These are phyloP conservation scores for Nesometra sesokonis DNA, from an alignment of 35 echinoderm and acorn worm species.

Conservation along the genomic window DNA sequence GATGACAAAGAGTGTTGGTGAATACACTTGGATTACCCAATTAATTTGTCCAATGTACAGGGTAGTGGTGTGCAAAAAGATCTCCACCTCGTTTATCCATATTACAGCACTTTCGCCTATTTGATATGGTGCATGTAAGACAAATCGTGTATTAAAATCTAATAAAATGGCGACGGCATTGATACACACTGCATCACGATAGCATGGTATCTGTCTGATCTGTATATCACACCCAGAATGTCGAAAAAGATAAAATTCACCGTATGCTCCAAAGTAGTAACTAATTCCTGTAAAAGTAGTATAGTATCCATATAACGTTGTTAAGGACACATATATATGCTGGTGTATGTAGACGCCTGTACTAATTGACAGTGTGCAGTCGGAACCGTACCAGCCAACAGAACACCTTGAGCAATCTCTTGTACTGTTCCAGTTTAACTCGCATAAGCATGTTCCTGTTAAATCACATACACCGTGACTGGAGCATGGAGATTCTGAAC, in stretches of 20 bases:
- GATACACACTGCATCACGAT: constrained; percentile 27
- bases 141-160: background rate
- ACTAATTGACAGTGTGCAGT: constrained; percentile 48
- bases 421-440: constrained; percentile 59
- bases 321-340: constrained; percentile 16
- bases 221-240: constrained; percentile 23
- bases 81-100: constrained; percentile 41
- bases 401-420: constrained; percentile 45
- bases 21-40: constrained; percentile 33
- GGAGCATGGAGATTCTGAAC: constrained; percentile 32
- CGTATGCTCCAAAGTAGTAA: constrained; percentile 51
- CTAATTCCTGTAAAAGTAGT: constrained; percentile 53
- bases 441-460: constrained; percentile 43
- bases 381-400: constrained; percentile 40
- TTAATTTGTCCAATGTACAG: constrained; percentile 2
- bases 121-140: constrained; percentile 57
- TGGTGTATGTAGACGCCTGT: background rate
- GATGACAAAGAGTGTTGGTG: constrained; percentile 3
- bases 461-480: constrained; percentile 42
- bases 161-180: constrained; percentile 39
- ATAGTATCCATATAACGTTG: constrained; percentile 47
- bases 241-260: constrained; percentile 62
- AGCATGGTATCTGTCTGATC: constrained; percentile 74
- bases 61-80: background rate
- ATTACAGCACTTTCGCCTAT: constrained; percentile 23